A percentile compares a stretch with the other conserved stretches of the same genome.
Evolutionary conservation across 2,797 vertebrate species (phyloP).

Genomic region (Eospalax fontanierii): DNA sequence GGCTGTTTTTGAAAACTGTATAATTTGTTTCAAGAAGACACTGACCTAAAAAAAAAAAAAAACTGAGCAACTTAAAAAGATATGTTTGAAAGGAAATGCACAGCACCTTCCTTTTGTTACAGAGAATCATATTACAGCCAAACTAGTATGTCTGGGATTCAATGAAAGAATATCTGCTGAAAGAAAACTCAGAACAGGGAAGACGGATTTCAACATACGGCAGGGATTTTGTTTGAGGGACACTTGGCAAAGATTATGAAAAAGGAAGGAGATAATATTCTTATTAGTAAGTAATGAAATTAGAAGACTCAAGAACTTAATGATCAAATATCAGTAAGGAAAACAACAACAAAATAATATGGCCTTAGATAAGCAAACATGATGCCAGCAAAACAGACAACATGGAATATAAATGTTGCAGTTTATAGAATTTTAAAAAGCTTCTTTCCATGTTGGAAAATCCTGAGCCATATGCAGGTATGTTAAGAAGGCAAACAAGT

Average conservation of each 20-base stretch:
- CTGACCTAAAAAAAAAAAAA: background rate
- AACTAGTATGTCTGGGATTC: background rate
- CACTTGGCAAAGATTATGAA: background rate
- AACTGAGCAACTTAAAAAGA: background rate
- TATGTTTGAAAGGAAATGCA: constrained; percentile 23
- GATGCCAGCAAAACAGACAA: background rate
- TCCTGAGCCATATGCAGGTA: background rate
- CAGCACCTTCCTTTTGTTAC: background rate
- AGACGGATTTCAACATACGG: too few species aligned
- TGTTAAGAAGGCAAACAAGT: background rate
- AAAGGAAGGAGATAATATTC: background rate
- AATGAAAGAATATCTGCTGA: background rate
- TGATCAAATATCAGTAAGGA: background rate
- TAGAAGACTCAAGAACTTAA: background rate
- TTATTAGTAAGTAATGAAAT: background rate
- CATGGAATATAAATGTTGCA: background rate
- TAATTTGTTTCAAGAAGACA: background rate
- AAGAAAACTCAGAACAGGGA: background rate
- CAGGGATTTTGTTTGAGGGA: background rate
- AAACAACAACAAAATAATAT: background rate
- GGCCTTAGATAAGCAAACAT: background rate
- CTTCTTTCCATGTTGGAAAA: background rate
- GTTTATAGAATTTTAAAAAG: background rate
- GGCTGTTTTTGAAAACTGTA: constrained; percentile 30
- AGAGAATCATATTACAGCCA: background rate